These are phyloP conservation scores for Drosophila guanche DNA, from an alignment of 1,140 invertebrate species.

Conservation along the genomic window DNA sequence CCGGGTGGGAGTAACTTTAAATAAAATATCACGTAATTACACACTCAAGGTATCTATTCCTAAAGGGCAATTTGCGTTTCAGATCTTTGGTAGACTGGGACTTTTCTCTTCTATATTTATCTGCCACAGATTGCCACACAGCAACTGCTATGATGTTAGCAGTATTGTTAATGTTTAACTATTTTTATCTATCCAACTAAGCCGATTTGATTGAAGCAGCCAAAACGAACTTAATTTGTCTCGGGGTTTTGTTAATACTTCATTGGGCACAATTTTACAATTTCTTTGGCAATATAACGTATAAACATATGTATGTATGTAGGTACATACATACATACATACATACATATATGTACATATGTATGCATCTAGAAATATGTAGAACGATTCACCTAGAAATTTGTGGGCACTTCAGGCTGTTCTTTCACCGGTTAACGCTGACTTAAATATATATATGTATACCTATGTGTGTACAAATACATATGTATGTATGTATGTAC, in stretches of 20 bases:
- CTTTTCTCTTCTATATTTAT: too few species aligned
- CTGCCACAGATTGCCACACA: too few species aligned
- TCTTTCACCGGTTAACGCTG: constrained; percentile 61
- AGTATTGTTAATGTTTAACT: neutral
- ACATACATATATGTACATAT: too few species aligned
- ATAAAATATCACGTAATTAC: constrained; percentile 12
- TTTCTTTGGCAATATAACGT: constrained; percentile 30
- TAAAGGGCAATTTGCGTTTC: constrained; percentile 17
- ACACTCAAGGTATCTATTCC: neutral
- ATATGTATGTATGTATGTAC: constrained; percentile 6
- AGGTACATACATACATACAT: too few species aligned
- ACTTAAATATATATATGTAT: constrained; percentile 34
- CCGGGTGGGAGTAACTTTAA: constrained; percentile 22
- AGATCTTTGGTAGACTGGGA: too few species aligned
- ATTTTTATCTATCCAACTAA: constrained; percentile 12
- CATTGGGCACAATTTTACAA: constrained; percentile 25
- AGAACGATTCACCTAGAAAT: constrained; percentile 41
- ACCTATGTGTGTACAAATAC: neutral
- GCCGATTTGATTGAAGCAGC: constrained; percentile 4
- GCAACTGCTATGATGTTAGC: neutral
- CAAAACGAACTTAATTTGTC: constrained; percentile 2
- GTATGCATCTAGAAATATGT: constrained; percentile 7
- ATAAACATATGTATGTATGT: too few species aligned
- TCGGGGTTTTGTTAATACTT: constrained; percentile 19
- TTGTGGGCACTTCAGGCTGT: constrained; percentile 48